A percentile compares a stretch with the other conserved stretches of the same genome.
These are phyloP conservation scores for Taxidea taxus DNA, from an alignment of 2,113 vertebrate genomes.

Conservation along the genomic window DNA sequence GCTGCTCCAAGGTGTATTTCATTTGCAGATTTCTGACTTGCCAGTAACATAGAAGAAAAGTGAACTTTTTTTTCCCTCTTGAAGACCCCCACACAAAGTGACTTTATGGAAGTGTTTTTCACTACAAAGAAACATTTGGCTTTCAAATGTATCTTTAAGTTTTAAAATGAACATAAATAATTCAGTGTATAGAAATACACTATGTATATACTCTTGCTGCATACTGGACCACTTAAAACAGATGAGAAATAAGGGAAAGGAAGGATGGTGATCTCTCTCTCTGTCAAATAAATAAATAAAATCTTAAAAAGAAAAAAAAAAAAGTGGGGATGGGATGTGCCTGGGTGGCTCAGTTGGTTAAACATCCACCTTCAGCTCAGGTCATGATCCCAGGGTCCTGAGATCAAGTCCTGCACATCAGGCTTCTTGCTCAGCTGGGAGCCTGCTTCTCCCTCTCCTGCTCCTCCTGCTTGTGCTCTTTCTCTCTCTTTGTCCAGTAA, in stretches of 20 bases:
- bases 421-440: background rate
- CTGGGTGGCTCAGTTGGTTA: background rate
- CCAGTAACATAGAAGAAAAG: background rate
- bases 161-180: background rate
- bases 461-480: background rate
- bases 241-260: background rate
- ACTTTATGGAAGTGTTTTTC: background rate
- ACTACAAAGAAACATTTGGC: background rate
- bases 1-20: background rate
- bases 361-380: background rate
- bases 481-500: background rate
- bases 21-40: background rate
- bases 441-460: background rate
- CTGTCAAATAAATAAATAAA: background rate
- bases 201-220: background rate
- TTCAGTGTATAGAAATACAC: background rate
- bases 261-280: background rate
- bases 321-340: background rate
- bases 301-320: background rate
- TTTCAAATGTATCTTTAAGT: background rate
- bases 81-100: background rate
- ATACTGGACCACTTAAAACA: background rate
- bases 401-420: fast-evolving
- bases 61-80: background rate
- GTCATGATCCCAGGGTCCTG: background rate